Percentiles rank a stretch among this genome's conserved stretches.
These are phyloP conservation scores for Sphyrna mokarran DNA, from an alignment of 2,113 vertebrate genomes.

Conservation along the genomic window DNA sequence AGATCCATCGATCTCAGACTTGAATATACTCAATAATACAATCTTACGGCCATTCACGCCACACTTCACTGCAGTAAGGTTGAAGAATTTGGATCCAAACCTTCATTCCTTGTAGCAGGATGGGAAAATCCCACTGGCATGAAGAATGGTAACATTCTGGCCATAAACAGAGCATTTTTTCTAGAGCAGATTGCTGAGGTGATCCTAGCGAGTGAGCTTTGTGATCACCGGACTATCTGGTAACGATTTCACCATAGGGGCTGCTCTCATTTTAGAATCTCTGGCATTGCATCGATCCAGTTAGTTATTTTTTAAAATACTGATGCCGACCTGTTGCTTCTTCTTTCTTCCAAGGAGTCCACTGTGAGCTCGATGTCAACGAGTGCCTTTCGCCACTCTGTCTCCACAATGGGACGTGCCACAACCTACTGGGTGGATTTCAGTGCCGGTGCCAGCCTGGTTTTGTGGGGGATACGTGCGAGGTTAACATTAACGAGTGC, in stretches of 20 bases:
- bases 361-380: slow-evolving; percentile 80
- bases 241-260: not conserved
- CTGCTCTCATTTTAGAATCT: not conserved
- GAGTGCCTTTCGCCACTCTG: slow-evolving; percentile 85
- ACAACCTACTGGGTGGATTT: slow-evolving; percentile 73
- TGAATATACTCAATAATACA: not conserved
- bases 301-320: not conserved
- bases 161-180: not conserved
- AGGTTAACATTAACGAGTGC: slow-evolving; percentile 81
- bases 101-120: no score
- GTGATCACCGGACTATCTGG: not conserved
- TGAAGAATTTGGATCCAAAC: no score
- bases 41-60: no score
- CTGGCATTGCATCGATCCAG: not conserved
- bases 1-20: not conserved
- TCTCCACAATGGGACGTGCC: slow-evolving; percentile 76
- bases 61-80: no score
- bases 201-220: not conserved
- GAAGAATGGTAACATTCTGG: no score
- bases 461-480: slow-evolving; percentile 75
- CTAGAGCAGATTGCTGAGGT: not conserved
- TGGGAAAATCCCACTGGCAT: no score
- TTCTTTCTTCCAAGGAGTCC: slow-evolving; percentile 49
- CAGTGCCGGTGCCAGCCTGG: slow-evolving; percentile 74
- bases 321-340: not conserved